phyloP scores from a whole-genome alignment of 2,888 invertebrate genomes.

The Shargacucullia verbasci region DNA sequence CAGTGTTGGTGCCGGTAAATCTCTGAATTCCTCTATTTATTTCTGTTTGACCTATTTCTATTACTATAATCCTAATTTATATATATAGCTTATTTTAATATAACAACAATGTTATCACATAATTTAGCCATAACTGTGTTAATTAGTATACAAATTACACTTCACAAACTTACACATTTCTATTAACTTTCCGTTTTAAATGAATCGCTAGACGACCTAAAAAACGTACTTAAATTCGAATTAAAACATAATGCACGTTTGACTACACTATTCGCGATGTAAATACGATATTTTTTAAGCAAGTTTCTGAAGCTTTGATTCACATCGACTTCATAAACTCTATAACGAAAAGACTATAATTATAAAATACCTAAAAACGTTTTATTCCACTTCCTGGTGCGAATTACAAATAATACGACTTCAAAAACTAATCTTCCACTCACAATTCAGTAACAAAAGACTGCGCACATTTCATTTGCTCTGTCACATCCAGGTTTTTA shows the following conservation, averaged over 20 bases:
- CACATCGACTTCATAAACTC: too few species aligned
- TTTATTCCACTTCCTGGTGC: neutral
- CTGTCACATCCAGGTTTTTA: too few species aligned
- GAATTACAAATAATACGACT: too few species aligned
- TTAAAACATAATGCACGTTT: too few species aligned
- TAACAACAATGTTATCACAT: slow-evolving; percentile 1
- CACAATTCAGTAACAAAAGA: too few species aligned
- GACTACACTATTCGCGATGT: too few species aligned
- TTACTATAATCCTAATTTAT: slow-evolving; percentile 29
- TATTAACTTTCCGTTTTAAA: slow-evolving; percentile 14
- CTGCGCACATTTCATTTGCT: too few species aligned
- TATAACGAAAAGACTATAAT: too few species aligned
- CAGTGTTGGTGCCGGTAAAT: slow-evolving; percentile 61
- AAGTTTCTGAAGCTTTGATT: too few species aligned
- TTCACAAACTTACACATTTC: neutral
- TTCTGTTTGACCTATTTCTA: slow-evolving; percentile 57
- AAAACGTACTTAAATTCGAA: neutral
- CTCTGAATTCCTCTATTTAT: slow-evolving; percentile 61
- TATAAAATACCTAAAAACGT: too few species aligned
- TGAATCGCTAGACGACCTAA: slow-evolving; percentile 4
- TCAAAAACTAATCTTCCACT: too few species aligned
- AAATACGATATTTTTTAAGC: too few species aligned
- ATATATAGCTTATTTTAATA: slow-evolving; percentile 26
- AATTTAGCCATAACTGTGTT: slow-evolving; percentile 9
- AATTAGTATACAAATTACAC: slow-evolving; percentile 3